Evolutionary conservation across 2,888 invertebrate genomes (phyloP).

Genomic region (Meganola albula): DNA sequence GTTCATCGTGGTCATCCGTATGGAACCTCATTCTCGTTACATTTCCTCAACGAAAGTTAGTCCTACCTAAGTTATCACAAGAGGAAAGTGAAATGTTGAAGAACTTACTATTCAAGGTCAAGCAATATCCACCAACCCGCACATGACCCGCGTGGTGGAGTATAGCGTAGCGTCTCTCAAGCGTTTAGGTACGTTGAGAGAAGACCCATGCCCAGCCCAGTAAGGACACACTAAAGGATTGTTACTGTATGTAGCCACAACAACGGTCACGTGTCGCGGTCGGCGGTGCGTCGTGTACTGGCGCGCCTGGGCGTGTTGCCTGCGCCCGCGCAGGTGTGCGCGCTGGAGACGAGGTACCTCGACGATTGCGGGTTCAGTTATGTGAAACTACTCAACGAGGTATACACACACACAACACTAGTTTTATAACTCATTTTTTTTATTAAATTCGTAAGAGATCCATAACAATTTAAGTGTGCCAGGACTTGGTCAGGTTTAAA

Average conservation of each 20-base stretch:
- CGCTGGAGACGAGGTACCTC: conserved; percentile 83
- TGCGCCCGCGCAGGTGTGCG: conserved; percentile 80
- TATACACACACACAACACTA: conserved; percentile 27
- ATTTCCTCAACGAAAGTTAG: neutral
- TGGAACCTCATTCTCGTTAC: neutral
- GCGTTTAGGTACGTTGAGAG: neutral
- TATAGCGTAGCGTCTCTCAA: neutral
- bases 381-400: conserved; percentile 81
- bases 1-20: neutral
- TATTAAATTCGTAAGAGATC: no score
- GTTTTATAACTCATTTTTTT: no score
- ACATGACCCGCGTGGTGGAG: no score
- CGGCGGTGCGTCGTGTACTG: conserved; percentile 84
- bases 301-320: conserved; percentile 82
- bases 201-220: no score
- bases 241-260: conserved; percentile 82
- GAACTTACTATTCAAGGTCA: neutral
- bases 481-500: no score
- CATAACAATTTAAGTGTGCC: no score
- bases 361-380: conserved; percentile 88
- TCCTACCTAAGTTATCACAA: neutral
- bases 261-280: conserved; percentile 83
- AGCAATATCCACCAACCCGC: no score
- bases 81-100: neutral
- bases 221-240: no score